Base-by-base conservation (phyloP, 2,113 vertebrate species). In the Nothocercus nigrocapillus region DNA sequence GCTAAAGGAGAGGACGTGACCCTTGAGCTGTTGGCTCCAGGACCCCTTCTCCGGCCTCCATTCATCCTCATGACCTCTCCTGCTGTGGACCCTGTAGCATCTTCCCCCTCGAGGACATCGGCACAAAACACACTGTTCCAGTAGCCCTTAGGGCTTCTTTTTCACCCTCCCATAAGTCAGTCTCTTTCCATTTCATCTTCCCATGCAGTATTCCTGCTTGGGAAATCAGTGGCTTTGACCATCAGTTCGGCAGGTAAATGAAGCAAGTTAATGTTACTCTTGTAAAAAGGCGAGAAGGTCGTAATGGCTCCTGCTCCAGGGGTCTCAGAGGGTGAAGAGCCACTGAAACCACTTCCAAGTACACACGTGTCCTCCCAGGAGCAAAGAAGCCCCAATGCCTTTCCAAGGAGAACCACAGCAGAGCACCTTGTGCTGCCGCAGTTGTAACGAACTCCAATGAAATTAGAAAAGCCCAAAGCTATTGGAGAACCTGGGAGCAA, bases 1-100 rank as follows among this genome's bases (percentile, higher is more conserved):
- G 27, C 7, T 8, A 42, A 34, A 22, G 5, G 40, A 4, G 1
- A 1, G 18, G 5, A 13, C 4, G 2, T 0, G 1, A 5, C 62
- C 17, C 25, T 11, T 12, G 81, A 81, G 9, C 12, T 74, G 54
- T 11, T 27, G 42, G 49, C 38, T 27, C 61, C 3, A 2, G 34
- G 30, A 21, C 3, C 0, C 5, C 12, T 38, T 45, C 28, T 30
- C 8, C 20, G 72, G 42, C 13, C 12, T 66, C 44, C 6, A 1
- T 36, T 74, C 76, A 27, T 6, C n/a, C 25, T 18, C 5, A 9
- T 9, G 27, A 44, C 47, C 13, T 84, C 47, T 92, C 59, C 38
- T 67, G 40, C n/a, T 78, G 51, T 70, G 2, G 24, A n/a, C 34
- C 58, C 36, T 59, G 49, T 53, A 5, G 25, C 38, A 25, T 47